Conservation (phyloP, 1,140 invertebrate genomes). For the Drosophila malerkotliana region DNA sequence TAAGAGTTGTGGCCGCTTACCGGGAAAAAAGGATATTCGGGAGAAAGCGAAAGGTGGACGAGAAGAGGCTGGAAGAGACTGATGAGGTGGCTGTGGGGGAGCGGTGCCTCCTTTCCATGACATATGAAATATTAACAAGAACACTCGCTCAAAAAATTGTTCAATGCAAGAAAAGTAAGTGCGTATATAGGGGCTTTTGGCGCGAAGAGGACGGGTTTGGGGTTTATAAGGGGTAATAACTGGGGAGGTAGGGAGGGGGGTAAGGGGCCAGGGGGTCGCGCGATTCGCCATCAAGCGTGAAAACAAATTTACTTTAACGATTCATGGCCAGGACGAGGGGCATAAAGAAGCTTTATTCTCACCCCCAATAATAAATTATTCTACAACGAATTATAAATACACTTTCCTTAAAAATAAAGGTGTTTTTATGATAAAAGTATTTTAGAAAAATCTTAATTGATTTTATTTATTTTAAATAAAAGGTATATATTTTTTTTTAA, state of each 20-base stretch:
- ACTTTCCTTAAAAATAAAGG: background rate
- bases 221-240: background rate
- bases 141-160: constrained; percentile 39
- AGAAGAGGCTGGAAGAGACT: background rate
- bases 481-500: too few species aligned
- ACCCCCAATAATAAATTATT: background rate
- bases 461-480: too few species aligned
- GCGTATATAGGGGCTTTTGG: constrained; percentile 5
- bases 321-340: constrained; percentile 19
- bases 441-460: too few species aligned
- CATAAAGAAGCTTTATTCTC: constrained; percentile 12
- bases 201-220: background rate
- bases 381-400: background rate
- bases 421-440: too few species aligned
- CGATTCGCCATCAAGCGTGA: constrained; percentile 75
- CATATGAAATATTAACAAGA: constrained; percentile 80
- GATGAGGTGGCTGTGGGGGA: constrained; percentile 11
- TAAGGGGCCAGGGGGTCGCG: constrained; percentile 30
- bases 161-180: constrained; percentile 42
- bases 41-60: background rate
- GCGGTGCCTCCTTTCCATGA: constrained; percentile 55
- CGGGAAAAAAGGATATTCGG: background rate
- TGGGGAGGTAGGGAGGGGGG: background rate
- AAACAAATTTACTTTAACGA: constrained; percentile 81
- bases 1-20: constrained; percentile 49